A percentile compares a stretch with the other conserved stretches of the same genome.
Conservation (phyloP, 2,888 invertebrate species). For the Pasiphila rectangulata region DNA sequence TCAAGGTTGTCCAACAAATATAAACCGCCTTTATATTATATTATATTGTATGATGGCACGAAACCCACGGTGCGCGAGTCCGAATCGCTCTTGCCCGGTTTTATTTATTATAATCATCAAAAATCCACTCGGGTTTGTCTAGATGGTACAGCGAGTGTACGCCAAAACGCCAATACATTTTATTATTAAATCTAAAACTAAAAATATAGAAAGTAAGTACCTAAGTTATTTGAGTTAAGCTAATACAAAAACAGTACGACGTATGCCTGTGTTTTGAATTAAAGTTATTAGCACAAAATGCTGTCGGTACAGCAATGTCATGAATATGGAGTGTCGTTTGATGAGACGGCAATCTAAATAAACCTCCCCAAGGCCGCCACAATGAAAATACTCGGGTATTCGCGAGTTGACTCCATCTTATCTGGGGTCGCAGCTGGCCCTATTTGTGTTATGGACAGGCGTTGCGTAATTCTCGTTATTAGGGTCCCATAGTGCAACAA, state of each 20-base stretch:
- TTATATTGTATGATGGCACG: no score
- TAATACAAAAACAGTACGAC: slow-evolving; percentile 19
- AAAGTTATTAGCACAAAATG: slow-evolving; percentile 41
- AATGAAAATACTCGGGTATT: slow-evolving; percentile 49
- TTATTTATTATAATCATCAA: no score
- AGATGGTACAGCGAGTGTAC: no score
- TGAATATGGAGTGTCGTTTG: slow-evolving; percentile 53
- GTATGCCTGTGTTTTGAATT: slow-evolving; percentile 4
- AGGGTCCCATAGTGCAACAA: no score
- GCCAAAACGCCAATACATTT: no score
- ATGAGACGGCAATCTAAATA: slow-evolving; percentile 28
- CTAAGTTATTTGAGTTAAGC: not conserved
- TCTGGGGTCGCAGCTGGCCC: slow-evolving; percentile 28
- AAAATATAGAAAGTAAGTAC: no score
- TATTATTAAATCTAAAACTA: no score
- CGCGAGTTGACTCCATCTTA: slow-evolving; percentile 38
- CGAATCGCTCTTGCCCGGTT: no score
- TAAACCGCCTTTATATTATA: no score
- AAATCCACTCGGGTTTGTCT: no score
- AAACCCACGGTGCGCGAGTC: no score
- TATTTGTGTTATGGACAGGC: slow-evolving; percentile 13
- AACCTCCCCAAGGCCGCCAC: slow-evolving; percentile 45
- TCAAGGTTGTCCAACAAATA: no score
- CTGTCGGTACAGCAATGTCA: slow-evolving; percentile 42
- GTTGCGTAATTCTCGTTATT: not conserved